These are phyloP conservation scores for Pterobdella sp. DNA, from an alignment of 2,888 invertebrate species.

Conservation along the genomic window DNA sequence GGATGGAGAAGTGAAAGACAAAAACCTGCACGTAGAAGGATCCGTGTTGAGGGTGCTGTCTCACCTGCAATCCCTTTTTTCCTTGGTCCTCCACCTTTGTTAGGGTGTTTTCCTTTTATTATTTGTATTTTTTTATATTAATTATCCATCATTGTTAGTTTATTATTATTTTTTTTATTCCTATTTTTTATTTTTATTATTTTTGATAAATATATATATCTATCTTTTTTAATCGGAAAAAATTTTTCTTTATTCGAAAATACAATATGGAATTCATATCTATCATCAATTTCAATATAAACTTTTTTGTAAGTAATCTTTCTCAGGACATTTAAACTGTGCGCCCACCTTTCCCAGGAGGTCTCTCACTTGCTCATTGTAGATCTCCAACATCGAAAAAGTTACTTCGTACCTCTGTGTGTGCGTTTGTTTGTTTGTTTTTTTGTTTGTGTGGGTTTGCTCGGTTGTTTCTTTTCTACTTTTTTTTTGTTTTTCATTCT, in stretches of 20 bases:
- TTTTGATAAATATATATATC: no score
- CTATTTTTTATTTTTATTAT: background rate
- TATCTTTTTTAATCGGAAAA: no score
- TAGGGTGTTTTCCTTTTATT: background rate
- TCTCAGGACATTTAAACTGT: no score
- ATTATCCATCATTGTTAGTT: background rate
- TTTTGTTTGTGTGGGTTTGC: no score
- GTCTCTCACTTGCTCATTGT: conserved; percentile 50
- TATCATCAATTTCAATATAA: background rate
- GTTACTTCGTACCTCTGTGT: conserved; percentile 50
- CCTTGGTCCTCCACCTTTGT: conserved; percentile 43
- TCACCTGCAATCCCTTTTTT: conserved; percentile 44
- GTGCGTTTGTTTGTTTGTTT: no score
- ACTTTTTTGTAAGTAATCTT: background rate
- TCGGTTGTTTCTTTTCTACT: no score
- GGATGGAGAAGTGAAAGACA: background rate
- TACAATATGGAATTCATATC: no score
- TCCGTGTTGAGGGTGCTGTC: conserved; percentile 51
- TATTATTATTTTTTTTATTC: background rate
- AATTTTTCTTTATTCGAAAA: no score
- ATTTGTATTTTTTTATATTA: no score
- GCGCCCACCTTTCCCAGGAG: background rate
- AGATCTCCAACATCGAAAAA: conserved; percentile 53
- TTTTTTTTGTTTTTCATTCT: no score
- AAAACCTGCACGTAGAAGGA: conserved; percentile 49